Base-by-base conservation (phyloP, 2,113 vertebrate genomes). In the Sporophila hypoxantha region DNA sequence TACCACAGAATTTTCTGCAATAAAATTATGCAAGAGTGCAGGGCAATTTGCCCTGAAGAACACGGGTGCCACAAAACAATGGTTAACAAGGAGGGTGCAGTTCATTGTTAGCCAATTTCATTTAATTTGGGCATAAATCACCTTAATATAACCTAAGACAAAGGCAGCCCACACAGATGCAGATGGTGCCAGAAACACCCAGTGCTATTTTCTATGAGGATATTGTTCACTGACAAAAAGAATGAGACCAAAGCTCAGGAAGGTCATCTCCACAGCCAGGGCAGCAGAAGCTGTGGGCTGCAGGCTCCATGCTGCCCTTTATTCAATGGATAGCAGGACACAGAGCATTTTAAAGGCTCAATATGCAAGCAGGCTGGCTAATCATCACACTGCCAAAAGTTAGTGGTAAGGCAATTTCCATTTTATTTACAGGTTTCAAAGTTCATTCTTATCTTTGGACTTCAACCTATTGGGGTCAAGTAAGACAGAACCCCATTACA, bases 361-460 rank as follows among this genome's bases (percentile, higher is more conserved):
- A 23, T 2, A 55, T 3, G 10, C 47, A 82, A 66, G 41, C 53
- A 89, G 10, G 14, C 17, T 80, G 75, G 61, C 82, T 77, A 74
- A 53, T 64, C 73, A 83, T 34, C 61, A 62, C 32, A 76, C 47
- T 66, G 78, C 27, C 67, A 66, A 42, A 71, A 89, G 37, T 49
- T 9, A 52, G 36, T 6, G 6, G 52, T 17, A 49, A 93, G 64
- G 32, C 41, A 76, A 37, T 71, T 49, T 55, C 34, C 3, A 26
- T n/a, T 91, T 92, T 68, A 71, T 89, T 87, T 85, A 92, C 59
- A 77, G 59, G 73, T 55, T 55, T 88, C 85, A 66, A 93, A 93
- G 93, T 91, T 92, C 85, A 78, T 30, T 22, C 76, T 86, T 93
- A 94, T 94, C 88, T 88, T 76, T 66, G 70, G 91, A 93, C 92